Base-by-base conservation (phyloP, 1,140 invertebrate species). In the Drosophila lini region DNA sequence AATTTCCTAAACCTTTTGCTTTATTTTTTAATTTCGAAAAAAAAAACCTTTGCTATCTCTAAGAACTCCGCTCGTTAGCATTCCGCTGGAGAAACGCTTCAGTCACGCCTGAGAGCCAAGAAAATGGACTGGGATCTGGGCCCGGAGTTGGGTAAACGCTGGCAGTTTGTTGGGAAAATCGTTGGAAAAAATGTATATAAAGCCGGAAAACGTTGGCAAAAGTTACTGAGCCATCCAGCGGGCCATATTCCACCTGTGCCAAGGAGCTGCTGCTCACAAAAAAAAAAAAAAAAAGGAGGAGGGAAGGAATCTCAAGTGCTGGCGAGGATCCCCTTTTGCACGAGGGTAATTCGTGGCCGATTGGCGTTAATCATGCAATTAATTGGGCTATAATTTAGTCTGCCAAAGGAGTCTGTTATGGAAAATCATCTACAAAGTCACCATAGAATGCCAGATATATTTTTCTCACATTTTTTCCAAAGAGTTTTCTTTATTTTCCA, bases 361-460 rank as follows among this genome's bases (percentile, higher is more conserved):
- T 86, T 88, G 80, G 78, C 76, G 71, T 86, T 88, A 86, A 86
- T 86, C 83, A 80, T 62, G 65, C 76, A 62, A 77, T 83, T 80
- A 86, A 86, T 86, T 88, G 83, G 75, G 79, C 67, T 61, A 73
- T 70, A 56, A 61, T 50, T 31, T 36, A 19, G 44, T n/a, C 42
- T 1, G 56, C 8, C 41, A 10, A n/a, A 58, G 47, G 15, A 42
- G 36, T 22, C 11, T 9, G 9, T 5, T 13, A 25, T 38, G 7
- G 7, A 22, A 9, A 53, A 15, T 25, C 22, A 47, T 5, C 28
- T 32, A 11, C 6, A 7, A 19, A 52, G 50, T 34, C 16, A 34
- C 50, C 32, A 8, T 11, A 19, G n/a, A 11, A 32, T 34, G 13
- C 31, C 11, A 9, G 6, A 45, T 45, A 47, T 19, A 3, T 28